phyloP scores from a whole-genome alignment of 2,113 vertebrate species.

The Galbula dea region DNA sequence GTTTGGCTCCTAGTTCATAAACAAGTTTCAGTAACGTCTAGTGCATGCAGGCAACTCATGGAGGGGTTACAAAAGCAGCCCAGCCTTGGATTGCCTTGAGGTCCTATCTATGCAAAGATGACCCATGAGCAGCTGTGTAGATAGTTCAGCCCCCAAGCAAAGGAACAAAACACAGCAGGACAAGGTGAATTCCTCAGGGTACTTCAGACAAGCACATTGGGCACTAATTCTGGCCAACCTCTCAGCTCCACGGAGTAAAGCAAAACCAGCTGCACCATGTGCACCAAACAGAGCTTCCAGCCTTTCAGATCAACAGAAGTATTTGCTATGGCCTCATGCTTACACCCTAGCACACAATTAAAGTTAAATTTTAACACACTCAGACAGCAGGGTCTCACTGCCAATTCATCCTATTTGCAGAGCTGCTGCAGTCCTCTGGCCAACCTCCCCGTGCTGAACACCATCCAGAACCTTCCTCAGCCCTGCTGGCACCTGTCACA shows the following conservation, averaged over 20 bases:
- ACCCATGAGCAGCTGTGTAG: too few species aligned
- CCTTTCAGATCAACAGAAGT: neutral
- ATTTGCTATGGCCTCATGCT: rapidly evolving
- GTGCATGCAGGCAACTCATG: too few species aligned
- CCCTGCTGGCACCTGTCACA: rapidly evolving
- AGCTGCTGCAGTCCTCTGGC: neutral
- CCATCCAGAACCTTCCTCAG: neutral
- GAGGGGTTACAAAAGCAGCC: too few species aligned
- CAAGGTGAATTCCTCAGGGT: neutral
- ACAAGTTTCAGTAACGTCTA: too few species aligned
- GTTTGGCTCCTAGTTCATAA: too few species aligned
- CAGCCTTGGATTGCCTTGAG: too few species aligned
- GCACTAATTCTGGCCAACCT: neutral
- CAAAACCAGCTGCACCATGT: neutral
- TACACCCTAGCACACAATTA: neutral
- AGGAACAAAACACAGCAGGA: neutral
- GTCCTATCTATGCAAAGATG: too few species aligned
- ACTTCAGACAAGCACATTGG: rapidly evolving
- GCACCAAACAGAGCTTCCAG: neutral
- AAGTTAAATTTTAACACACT: neutral
- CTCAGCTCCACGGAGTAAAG: neutral
- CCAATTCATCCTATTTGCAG: neutral
- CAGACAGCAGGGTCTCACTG: neutral
- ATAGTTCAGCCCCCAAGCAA: neutral
- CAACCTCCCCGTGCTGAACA: neutral